phyloP scores from a whole-genome alignment of 2,888 invertebrate species.

The Cynaeus angustus region DNA sequence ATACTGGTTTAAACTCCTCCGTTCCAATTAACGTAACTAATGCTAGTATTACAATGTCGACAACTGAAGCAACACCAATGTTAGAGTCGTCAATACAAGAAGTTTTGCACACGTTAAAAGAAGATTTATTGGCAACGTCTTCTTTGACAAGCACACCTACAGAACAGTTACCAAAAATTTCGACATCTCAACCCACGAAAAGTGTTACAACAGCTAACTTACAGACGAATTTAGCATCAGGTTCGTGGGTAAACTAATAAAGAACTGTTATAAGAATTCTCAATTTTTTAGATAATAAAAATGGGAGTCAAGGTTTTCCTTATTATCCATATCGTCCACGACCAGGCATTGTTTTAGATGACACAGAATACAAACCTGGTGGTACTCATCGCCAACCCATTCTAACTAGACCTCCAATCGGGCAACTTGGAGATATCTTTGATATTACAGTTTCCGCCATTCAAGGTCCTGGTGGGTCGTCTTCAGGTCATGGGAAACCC shows the following conservation, averaged over 20 bases:
- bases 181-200: conserved; percentile 11
- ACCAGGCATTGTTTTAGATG: conserved; percentile 90
- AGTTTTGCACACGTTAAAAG: conserved; percentile 62
- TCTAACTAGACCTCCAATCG: conserved; percentile 71
- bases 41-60: conserved; percentile 25
- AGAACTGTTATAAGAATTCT: conserved; percentile 6
- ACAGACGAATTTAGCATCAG: conserved; percentile 51
- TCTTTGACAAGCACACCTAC: conserved; percentile 68
- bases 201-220: conserved; percentile 15
- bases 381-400: conserved; percentile 70
- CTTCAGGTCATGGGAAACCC: conserved; percentile 70
- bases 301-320: conserved; percentile 66
- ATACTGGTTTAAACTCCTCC: conserved; percentile 7
- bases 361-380: conserved; percentile 85
- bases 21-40: conserved; percentile 7
- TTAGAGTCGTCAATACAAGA: conserved; percentile 71
- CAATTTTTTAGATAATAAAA: conserved; percentile 43
- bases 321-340: conserved; percentile 82
- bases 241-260: conserved; percentile 52
- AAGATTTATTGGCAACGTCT: conserved; percentile 56
- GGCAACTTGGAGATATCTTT: conserved; percentile 84
- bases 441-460: conserved; percentile 92
- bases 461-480: conserved; percentile 83
- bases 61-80: conserved; percentile 63
- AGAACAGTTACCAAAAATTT: conserved; percentile 67